Evolutionary conservation across 2,797 vertebrate species (phyloP).

Genomic region (Lophotriccus pileatus): DNA sequence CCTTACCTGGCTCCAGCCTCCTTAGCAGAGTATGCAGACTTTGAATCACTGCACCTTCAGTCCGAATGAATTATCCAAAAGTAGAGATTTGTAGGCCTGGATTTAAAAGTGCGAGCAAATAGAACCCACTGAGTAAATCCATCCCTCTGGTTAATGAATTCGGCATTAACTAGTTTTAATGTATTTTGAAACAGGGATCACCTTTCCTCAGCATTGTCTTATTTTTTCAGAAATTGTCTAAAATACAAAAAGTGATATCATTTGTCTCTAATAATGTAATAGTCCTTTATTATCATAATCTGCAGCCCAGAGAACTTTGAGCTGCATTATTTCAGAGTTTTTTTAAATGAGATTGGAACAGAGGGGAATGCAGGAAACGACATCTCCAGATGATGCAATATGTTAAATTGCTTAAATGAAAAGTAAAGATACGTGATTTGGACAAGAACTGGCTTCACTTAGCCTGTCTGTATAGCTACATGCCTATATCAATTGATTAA

Average conservation of each 20-base stretch:
- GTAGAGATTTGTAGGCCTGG: neutral
- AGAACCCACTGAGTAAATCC: neutral
- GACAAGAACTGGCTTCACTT: slow-evolving; percentile 1
- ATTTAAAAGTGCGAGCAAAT: neutral
- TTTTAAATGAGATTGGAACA: neutral
- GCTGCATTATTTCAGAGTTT: neutral
- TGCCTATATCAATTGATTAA: slow-evolving; percentile 68
- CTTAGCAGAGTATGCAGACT: neutral
- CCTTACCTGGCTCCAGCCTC: neutral
- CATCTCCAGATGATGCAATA: slow-evolving; percentile 11
- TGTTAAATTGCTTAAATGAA: slow-evolving; percentile 28
- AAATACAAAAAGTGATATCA: neutral
- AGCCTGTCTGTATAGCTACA: slow-evolving; percentile 22
- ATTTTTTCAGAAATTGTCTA: neutral
- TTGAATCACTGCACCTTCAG: neutral
- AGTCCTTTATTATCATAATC: neutral
- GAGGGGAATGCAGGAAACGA: neutral
- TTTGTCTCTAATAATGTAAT: neutral
- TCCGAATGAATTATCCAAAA: neutral
- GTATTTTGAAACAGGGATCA: neutral
- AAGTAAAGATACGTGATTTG: slow-evolving; percentile 19
- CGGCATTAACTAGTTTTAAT: neutral
- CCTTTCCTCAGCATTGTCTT: neutral
- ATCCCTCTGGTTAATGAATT: neutral
- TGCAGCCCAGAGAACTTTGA: neutral